A percentile compares a stretch with the other conserved stretches of the same genome.
phyloP scores from a whole-genome alignment of 2,113 vertebrate species.

The Phalacrocorax brasilianus region DNA sequence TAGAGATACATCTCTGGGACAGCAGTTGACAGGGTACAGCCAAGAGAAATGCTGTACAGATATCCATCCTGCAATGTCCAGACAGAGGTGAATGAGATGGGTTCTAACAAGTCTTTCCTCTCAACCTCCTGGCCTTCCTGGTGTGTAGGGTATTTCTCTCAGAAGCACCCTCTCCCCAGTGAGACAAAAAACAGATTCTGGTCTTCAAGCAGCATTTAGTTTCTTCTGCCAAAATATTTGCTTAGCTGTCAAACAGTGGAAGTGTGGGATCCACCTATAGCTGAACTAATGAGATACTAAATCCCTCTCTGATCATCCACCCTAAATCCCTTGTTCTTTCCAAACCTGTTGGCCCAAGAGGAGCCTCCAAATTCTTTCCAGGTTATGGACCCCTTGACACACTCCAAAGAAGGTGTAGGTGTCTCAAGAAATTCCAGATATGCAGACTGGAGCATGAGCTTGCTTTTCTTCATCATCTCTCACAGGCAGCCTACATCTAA shows the following conservation, averaged over 20 bases:
- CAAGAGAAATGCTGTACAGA: background rate
- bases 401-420: background rate
- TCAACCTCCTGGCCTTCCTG: background rate
- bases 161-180: background rate
- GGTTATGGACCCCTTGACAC: background rate
- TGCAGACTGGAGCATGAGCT: background rate
- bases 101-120: background rate
- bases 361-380: background rate
- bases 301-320: background rate
- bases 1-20: background rate
- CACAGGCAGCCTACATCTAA: background rate
- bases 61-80: background rate
- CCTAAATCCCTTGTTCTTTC: background rate
- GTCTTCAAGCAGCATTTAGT: background rate
- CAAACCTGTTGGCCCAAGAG: background rate
- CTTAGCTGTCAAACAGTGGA: background rate
- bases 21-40: background rate
- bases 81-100: background rate
- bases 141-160: background rate
- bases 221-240: background rate
- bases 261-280: background rate
- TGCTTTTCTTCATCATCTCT: background rate
- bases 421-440: background rate
- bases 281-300: background rate
- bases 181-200: background rate